A percentile compares a stretch with the other conserved stretches of the same genome.
phyloP scores from a whole-genome alignment of 2,797 vertebrate species.

The Enteromius fasciolatus region DNA sequence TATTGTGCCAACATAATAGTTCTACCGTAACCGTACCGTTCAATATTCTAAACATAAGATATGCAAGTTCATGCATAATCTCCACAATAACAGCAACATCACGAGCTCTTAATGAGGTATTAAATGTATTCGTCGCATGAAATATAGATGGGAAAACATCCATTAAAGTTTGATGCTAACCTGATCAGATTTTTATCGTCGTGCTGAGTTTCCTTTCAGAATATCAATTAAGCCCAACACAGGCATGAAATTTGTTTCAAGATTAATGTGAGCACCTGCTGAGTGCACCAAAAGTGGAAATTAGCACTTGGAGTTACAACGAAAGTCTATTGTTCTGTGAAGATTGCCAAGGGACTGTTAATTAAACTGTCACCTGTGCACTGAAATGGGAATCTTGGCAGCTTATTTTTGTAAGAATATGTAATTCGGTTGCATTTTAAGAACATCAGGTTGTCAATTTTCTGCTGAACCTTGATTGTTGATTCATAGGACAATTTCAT shows the following conservation, averaged over 20 bases:
- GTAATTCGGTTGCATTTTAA: constrained; percentile 77
- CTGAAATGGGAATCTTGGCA: constrained; percentile 77
- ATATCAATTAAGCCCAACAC: constrained; percentile 79
- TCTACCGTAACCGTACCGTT: not conserved
- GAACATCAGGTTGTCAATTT: constrained; percentile 41
- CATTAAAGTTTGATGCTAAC: constrained; percentile 53
- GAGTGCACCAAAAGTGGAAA: constrained; percentile 75
- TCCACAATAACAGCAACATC: constrained; percentile 45
- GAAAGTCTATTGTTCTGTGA: constrained; percentile 80
- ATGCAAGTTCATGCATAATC: constrained; percentile 18
- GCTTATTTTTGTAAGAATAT: constrained; percentile 78
- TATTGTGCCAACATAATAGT: not conserved
- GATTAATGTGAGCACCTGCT: constrained; percentile 79
- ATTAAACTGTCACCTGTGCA: constrained; percentile 85
- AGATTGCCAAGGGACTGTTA: constrained; percentile 78
- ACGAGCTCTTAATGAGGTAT: constrained; percentile 47
- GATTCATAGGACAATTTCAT: constrained; percentile 34
- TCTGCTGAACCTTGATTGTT: not conserved
- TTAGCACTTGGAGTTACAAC: constrained; percentile 81
- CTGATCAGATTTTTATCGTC: constrained; percentile 55
- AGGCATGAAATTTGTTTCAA: constrained; percentile 80
- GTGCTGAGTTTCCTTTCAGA: constrained; percentile 59
- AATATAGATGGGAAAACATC: constrained; percentile 54
- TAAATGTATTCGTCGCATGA: constrained; percentile 40
- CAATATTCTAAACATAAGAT: constrained; percentile 6